Evolutionary conservation across 64 coral and sea anemone species (phyloP).

Genomic region (Anthopleura sola): DNA sequence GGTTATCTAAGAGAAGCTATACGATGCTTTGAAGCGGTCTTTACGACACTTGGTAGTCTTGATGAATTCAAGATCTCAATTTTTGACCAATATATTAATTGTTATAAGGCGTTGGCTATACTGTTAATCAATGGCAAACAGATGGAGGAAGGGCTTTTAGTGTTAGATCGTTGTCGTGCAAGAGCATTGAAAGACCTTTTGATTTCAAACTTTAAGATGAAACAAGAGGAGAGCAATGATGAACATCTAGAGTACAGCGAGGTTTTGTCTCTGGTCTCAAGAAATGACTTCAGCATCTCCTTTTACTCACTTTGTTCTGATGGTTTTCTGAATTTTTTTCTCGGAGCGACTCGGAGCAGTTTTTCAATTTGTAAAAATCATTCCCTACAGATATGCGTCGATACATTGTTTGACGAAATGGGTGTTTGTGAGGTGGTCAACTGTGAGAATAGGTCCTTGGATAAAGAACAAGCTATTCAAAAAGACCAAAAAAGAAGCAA

Average conservation of each 20-base stretch:
- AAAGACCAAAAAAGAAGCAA: not conserved
- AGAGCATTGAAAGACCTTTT: slow-evolving; percentile 30
- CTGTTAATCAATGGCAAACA: not conserved
- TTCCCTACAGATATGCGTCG: not conserved
- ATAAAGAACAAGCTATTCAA: not conserved
- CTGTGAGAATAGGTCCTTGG: not conserved
- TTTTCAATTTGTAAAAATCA: too few species aligned
- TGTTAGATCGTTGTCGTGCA: slow-evolving; percentile 31
- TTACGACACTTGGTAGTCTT: not conserved
- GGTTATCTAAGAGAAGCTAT: not conserved
- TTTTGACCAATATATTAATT: not conserved
- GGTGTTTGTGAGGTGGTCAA: not conserved
- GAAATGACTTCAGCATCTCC: not conserved
- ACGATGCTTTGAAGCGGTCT: not conserved
- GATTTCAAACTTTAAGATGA: not conserved
- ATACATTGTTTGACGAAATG: not conserved
- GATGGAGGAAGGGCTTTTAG: slow-evolving; percentile 15
- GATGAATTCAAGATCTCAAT: not conserved
- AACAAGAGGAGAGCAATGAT: not conserved
- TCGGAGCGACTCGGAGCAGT: too few species aligned
- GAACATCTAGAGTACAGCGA: not conserved
- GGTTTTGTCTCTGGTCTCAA: not conserved
- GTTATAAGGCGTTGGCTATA: not conserved
- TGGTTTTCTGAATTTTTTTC: not conserved
- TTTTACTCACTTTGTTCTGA: not conserved